These are phyloP conservation scores for Hartigia nigra DNA, from an alignment of 2,888 invertebrate species.

Conservation along the genomic window DNA sequence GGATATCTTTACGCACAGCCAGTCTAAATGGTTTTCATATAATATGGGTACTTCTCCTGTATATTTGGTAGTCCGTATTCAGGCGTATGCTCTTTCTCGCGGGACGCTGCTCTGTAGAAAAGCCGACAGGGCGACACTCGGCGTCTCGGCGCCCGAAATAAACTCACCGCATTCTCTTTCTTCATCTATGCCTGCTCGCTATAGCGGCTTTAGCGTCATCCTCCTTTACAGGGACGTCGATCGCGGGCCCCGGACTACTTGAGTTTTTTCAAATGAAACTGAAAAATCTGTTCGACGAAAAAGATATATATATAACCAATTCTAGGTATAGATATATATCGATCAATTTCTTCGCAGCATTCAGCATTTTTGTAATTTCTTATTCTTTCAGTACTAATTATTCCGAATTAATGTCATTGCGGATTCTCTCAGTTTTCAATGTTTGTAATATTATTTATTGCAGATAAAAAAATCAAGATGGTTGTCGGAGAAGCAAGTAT, in stretches of 20 bases:
- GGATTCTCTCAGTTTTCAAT: neutral
- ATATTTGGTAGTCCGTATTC: neutral
- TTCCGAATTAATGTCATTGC: neutral
- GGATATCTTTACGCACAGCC: neutral
- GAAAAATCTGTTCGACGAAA: neutral
- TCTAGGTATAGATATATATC: too few relatives aligned
- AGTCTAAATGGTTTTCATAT: neutral
- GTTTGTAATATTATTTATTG: constrained; percentile 22
- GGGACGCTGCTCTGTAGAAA: constrained; percentile 16
- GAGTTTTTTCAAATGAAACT: neutral
- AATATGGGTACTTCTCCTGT: neutral
- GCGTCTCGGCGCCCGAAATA: constrained; percentile 55
- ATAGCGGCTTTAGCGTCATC: constrained; percentile 25
- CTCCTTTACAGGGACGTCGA: constrained; percentile 20
- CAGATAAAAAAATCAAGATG: constrained; percentile 71
- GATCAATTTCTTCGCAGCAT: neutral
- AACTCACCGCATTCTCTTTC: constrained; percentile 51
- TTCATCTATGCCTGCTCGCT: constrained; percentile 27
- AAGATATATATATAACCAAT: neutral
- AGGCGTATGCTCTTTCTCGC: neutral
- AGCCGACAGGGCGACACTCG: constrained; percentile 43
- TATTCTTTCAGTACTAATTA: neutral
- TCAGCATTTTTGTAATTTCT: neutral
- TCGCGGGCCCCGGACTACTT: neutral
- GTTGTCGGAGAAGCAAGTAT: constrained; percentile 86